Evolutionary conservation across 2,797 vertebrate genomes (phyloP).

Genomic region (Pempheris klunzingeri): DNA sequence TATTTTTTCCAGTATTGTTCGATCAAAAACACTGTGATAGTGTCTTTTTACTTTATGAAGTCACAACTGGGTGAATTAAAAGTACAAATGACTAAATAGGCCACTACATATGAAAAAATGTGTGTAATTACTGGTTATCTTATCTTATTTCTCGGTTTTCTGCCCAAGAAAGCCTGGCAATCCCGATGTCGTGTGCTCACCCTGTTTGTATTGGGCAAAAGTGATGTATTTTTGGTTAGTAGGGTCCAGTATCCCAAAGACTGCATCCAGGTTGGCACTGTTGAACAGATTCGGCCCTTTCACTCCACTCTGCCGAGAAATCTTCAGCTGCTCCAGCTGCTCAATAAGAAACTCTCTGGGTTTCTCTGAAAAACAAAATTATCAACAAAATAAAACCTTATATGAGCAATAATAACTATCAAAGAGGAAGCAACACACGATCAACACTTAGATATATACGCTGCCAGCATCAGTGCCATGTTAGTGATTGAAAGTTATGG

Average conservation of each 20-base stretch:
- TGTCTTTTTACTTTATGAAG: not conserved
- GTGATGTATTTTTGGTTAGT: conserved; percentile 71
- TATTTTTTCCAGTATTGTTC: conserved; percentile 9
- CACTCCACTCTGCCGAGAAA: conserved; percentile 43
- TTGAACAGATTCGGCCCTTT: conserved; percentile 73
- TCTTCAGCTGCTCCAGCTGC: conserved; percentile 75
- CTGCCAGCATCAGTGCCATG: no score
- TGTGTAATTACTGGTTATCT: not conserved
- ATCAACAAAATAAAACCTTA: no score
- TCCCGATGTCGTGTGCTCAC: conserved; percentile 56
- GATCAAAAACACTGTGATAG: not conserved
- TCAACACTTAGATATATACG: not conserved
- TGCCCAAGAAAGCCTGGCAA: not conserved
- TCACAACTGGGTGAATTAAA: not conserved
- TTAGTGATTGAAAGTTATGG: no score
- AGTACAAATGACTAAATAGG: not conserved
- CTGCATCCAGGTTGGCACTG: conserved; percentile 73
- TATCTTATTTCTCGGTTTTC: no score
- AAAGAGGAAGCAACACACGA: not conserved
- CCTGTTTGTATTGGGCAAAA: conserved; percentile 80
- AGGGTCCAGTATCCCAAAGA: conserved; percentile 81
- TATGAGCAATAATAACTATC: not conserved
- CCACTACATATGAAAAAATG: not conserved
- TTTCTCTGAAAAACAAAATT: conserved; percentile 68
- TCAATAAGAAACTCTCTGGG: conserved; percentile 80